These are phyloP conservation scores for Cryptocephalus primarius DNA, from an alignment of 2,888 invertebrate species.

Conservation along the genomic window DNA sequence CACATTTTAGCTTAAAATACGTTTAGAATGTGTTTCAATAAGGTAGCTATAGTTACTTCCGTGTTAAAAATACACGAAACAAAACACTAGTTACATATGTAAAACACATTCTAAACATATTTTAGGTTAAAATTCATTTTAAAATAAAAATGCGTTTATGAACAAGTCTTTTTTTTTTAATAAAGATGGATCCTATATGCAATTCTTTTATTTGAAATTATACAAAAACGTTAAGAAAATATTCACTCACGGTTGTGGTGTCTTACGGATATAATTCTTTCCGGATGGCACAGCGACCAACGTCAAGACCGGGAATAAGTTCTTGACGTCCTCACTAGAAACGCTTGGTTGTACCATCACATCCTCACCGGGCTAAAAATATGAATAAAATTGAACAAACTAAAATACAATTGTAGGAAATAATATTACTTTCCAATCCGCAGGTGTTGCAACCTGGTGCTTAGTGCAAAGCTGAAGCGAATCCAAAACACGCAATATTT, in stretches of 20 bases:
- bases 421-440: conserved; percentile 66
- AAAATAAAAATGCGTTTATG: too few relatives aligned
- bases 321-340: conserved; percentile 54
- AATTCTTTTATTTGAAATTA: too few relatives aligned
- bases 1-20: too few relatives aligned
- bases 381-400: conserved; percentile 6
- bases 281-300: conserved; percentile 71
- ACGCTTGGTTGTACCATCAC: conserved; percentile 88
- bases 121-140: too few relatives aligned
- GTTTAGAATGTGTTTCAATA: too few relatives aligned
- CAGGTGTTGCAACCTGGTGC: conserved; percentile 79
- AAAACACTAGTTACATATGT: too few relatives aligned
- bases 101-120: too few relatives aligned
- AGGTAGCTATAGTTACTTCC: too few relatives aligned
- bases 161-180: too few relatives aligned
- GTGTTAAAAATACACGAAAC: too few relatives aligned
- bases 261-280: conserved; percentile 69
- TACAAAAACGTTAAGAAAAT: background rate
- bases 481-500: conserved; percentile 85
- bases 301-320: conserved; percentile 63
- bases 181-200: too few relatives aligned
- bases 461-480: conserved; percentile 81
- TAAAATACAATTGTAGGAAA: background rate
- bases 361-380: conserved; percentile 64
- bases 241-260: conserved; percentile 43